Percentiles rank a stretch among this genome's conserved stretches.
Evolutionary conservation across 1,140 invertebrate species (phyloP).

Genomic region (Dendrolimus kikuchii): DNA sequence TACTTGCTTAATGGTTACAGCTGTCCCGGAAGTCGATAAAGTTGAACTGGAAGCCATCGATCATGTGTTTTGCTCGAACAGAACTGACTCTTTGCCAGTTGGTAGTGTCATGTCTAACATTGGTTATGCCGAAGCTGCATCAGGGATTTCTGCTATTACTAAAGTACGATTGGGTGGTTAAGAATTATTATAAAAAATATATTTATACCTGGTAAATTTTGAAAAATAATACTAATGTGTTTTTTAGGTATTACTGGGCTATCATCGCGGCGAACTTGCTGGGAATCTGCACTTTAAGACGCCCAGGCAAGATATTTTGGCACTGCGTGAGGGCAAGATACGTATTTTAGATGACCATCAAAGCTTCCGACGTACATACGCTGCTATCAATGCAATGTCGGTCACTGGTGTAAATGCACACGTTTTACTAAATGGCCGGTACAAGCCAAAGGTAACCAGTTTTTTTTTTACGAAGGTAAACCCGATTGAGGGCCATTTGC

Average conservation of each 20-base stretch:
- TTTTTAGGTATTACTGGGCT: conserved; percentile 28
- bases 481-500: too few relatives aligned
- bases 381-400: conserved; percentile 29
- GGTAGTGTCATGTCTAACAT: conserved; percentile 84
- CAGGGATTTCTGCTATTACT: conserved; percentile 73
- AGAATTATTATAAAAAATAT: not conserved
- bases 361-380: conserved; percentile 14
- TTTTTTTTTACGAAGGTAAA: too few relatives aligned
- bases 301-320: conserved; percentile 22
- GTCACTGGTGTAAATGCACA: conserved; percentile 31
- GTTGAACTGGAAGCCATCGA: conserved; percentile 41
- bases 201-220: not conserved
- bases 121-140: conserved; percentile 80
- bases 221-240: too few relatives aligned
- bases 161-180: conserved; percentile 54
- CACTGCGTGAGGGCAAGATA: conserved; percentile 24
- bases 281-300: conserved; percentile 27
- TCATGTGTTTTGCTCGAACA: conserved; percentile 49
- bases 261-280: conserved; percentile 28
- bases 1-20: conserved; percentile 41
- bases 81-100: conserved; percentile 74
- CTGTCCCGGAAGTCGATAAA: conserved; percentile 52
- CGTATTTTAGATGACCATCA: conserved; percentile 20
- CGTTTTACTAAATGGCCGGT: conserved; percentile 23
- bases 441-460: conserved; percentile 38